Percentiles rank a stretch among this genome's conserved stretches.
Evolutionary conservation across 2,888 invertebrate species (phyloP).

Genomic region (Watsonalla binaria): DNA sequence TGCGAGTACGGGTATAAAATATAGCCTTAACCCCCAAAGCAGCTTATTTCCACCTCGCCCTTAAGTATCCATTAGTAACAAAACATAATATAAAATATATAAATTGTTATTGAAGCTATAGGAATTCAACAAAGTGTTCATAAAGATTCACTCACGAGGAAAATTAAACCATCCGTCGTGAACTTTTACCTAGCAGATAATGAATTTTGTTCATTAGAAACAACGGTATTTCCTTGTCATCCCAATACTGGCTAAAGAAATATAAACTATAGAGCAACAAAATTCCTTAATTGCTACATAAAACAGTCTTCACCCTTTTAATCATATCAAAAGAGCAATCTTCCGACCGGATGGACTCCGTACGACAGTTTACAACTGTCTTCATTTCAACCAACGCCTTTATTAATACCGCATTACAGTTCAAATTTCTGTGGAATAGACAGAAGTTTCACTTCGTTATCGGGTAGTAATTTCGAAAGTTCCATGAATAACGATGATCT

Average conservation of each 20-base stretch:
- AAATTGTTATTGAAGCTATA: no score
- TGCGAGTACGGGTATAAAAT: no score
- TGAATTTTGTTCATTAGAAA: neutral
- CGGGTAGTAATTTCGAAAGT: slow-evolving; percentile 55
- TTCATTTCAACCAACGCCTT: slow-evolving; percentile 23
- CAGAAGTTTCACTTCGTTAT: slow-evolving; percentile 28
- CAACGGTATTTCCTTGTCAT: neutral
- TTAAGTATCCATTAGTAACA: no score
- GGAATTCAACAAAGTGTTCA: no score
- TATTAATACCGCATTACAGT: slow-evolving; percentile 26
- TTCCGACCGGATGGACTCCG: slow-evolving; percentile 67
- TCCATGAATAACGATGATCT: slow-evolving; percentile 61
- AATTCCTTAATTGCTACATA: slow-evolving; percentile 72
- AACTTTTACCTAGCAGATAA: neutral
- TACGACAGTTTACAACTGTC: slow-evolving; percentile 39
- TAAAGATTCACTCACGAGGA: neutral
- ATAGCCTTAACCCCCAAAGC: no score
- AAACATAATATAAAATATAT: no score
- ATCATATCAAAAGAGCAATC: slow-evolving; percentile 76
- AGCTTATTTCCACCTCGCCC: no score
- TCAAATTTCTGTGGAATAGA: slow-evolving; percentile 25
- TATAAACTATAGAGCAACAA: slow-evolving; percentile 49
- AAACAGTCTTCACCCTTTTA: slow-evolving; percentile 76
- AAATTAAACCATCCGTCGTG: neutral
- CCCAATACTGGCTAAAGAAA: slow-evolving; percentile 31